Evolutionary conservation across 1,140 invertebrate species (phyloP).

Genomic region (Grapholita molesta): DNA sequence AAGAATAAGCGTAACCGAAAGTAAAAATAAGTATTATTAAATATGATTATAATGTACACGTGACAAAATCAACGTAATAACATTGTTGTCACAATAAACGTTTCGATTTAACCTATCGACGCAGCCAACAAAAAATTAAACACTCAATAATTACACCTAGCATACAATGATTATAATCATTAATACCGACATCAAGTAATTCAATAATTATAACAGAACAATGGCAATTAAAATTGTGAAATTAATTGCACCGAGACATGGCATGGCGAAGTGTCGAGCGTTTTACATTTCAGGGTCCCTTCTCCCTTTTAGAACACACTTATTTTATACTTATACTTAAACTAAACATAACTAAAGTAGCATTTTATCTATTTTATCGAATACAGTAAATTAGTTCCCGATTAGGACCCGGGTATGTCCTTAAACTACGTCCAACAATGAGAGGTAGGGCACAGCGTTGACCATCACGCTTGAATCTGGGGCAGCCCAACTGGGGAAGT

Average conservation of each 20-base stretch:
- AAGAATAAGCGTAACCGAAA: too few relatives aligned
- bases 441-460: too few relatives aligned
- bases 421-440: too few relatives aligned
- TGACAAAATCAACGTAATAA: not conserved
- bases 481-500: too few relatives aligned
- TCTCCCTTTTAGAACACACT: too few relatives aligned
- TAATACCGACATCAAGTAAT: slow-evolving; percentile 7
- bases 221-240: slow-evolving; percentile 4
- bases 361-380: not conserved
- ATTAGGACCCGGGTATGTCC: too few relatives aligned
- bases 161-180: not conserved
- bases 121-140: not conserved
- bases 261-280: not conserved
- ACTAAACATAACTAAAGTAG: not conserved
- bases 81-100: not conserved
- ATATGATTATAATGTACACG: not conserved
- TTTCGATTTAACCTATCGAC: slow-evolving; percentile 1
- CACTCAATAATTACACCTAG: slow-evolving; percentile 8
- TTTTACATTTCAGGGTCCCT: not conserved
- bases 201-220: slow-evolving; percentile 9
- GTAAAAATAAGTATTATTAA: not conserved
- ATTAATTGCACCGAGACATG: slow-evolving; percentile 10
- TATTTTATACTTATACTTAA: too few relatives aligned
- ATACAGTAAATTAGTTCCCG: too few relatives aligned
- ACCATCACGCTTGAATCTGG: too few relatives aligned